These are phyloP conservation scores for Ephestia elutella DNA, from an alignment of 1,140 invertebrate genomes.

Conservation along the genomic window DNA sequence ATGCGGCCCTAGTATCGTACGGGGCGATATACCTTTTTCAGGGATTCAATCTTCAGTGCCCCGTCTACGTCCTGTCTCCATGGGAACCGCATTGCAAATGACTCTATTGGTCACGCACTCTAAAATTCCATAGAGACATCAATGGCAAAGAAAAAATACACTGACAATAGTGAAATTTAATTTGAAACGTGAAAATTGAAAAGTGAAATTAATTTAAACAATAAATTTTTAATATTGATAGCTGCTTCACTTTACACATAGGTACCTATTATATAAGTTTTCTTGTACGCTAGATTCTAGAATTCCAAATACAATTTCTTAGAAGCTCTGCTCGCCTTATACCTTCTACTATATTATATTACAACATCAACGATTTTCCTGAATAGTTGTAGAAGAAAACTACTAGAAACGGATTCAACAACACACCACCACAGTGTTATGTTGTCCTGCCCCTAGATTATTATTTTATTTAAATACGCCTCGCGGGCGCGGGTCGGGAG, in stretches of 20 bases:
- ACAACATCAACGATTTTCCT: constrained; percentile 23
- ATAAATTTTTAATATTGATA: no score
- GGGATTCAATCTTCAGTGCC: neutral
- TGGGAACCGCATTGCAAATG: neutral
- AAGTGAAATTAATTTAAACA: no score
- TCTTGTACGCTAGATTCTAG: neutral
- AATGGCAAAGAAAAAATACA: no score
- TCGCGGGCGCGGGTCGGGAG: constrained; percentile 9
- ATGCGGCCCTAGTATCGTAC: constrained; percentile 27
- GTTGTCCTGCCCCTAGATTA: constrained; percentile 27
- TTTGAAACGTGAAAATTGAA: no score
- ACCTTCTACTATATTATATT: constrained; percentile 30
- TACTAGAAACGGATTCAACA: constrained; percentile 24
- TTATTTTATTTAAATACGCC: constrained; percentile 41
- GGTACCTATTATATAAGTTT: no score
- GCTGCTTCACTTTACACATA: no score
- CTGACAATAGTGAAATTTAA: no score
- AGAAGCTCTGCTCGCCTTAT: constrained; percentile 21
- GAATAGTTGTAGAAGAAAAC: constrained; percentile 12
- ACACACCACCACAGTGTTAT: constrained; percentile 15
- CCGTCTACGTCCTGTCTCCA: neutral
- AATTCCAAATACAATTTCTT: constrained; percentile 11
- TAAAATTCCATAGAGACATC: no score
- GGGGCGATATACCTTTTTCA: constrained; percentile 2
- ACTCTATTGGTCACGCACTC: neutral